Base-by-base conservation (phyloP, 2,888 invertebrate genomes). In the Leucoma salicis region DNA sequence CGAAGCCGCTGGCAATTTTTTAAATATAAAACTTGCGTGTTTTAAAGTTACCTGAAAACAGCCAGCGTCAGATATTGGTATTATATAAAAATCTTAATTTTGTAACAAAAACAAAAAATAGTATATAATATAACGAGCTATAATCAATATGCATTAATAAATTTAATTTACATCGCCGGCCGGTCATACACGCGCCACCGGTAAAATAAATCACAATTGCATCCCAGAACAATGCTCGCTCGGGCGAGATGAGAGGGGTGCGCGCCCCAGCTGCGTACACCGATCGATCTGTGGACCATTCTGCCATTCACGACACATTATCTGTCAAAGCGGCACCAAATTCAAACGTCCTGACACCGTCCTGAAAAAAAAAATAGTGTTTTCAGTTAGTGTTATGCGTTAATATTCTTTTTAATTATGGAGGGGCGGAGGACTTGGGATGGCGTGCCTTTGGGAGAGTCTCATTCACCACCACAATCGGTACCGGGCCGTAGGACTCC, bases 401-500 rank as follows among this genome's bases (percentile, higher is more conserved):
- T 79, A 75, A 70, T 68, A 70, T 63, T 63, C 64, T 70, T 58
- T 59, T 69, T 35, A 46, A 75, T 37, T 38, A 89, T 88, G 89
- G 89, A 89, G 72, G 86, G 82, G 70, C 84, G 89, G 70, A 82
- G 88, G 76, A 67, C 69, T 57, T 90, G 90, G 90, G 88, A 88
- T 68, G 87, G 86, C 41, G 81, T 80, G 64, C 85, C 87, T 50
- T 53, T 88, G 63, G 88, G 86, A 35, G 88, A 90, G 65, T 82
- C 88, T 16, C 88, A 84, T 56, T 90, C 90, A 46, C 90, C 90
- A 42, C 88, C 92, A 46, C 92, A 92, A 66, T 92, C 92, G 63
- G 92, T 92, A 48, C 92, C 92, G 24, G 92, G 92, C 1, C 82
- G 95, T 56, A 86, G 96, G 64, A 96, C 96, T 24, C 96, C 96